Base-by-base conservation (phyloP, 2,888 invertebrate genomes). In the Nebria brevicollis region DNA sequence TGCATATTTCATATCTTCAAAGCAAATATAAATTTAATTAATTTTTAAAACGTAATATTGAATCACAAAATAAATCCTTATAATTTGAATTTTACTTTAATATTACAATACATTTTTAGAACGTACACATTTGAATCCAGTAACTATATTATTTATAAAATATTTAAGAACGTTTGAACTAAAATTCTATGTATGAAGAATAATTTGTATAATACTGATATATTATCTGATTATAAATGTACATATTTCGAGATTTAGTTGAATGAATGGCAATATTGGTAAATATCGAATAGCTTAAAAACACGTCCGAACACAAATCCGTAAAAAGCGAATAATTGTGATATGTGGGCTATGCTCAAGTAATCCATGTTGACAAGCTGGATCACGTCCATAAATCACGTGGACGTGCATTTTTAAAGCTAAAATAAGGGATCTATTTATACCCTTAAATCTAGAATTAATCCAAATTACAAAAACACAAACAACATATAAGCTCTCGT, bases 341-440 rank as follows among this genome's bases (percentile, higher is more conserved):
- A 78, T 72, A 73, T 78, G 73, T 70, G 70, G 54, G 54, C 54
- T 13, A 26, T 78, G 65, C 72, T 78, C 72, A 54, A 66, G 65
- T 72, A 78, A 73, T 64, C 42, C 42, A 34, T 72, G 77, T 72
- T 77, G 77, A 77, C 77, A 77, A 66, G 77, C 72, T 66, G 25
- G 42, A 34, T 70, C 70, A 70, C 70, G 70, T 25, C 20, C 70
- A 70, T 70, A 70, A 26, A 70, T 70, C 70, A 70, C 34, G 25
- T 34, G 70, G 34, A 26, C 20, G 11, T 20, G 34, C 70, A 70
- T 70, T 70, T 34, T 15, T 70, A 70, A 70, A 70, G 15, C 70
- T 70, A 70, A 70, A 70, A 70, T 25, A 34, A 34, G 34, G 70
- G 70, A 11, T 70, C 15, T 34, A 5, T 70, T 25, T 34, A 25